Conservation (phyloP, 2,888 invertebrate species). For the Chloroclysta siterata region DNA sequence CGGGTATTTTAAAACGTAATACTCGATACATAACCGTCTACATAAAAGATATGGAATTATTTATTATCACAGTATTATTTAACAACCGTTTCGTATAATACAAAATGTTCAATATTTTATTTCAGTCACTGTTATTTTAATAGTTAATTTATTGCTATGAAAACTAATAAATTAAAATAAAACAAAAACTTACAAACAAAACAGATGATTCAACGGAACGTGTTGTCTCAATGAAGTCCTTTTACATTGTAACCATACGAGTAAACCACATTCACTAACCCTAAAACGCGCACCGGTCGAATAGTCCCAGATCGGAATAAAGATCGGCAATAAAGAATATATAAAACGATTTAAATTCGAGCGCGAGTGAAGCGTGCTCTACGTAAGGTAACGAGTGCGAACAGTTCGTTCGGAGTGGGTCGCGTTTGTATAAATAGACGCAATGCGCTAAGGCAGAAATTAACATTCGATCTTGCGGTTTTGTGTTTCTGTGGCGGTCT, state of each 20-base stretch:
- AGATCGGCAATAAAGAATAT: conserved; percentile 4
- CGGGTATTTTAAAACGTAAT: too few relatives aligned
- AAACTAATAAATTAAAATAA: background rate
- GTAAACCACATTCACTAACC: conserved; percentile 44
- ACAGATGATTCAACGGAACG: conserved; percentile 44
- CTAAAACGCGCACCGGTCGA: conserved; percentile 36
- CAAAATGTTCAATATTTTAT: background rate
- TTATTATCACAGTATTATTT: too few relatives aligned
- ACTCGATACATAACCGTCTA: too few relatives aligned
- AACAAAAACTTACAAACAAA: conserved; percentile 39
- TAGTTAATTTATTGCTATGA: too few relatives aligned
- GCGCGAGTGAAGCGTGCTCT: conserved; percentile 54
- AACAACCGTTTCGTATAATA: too few relatives aligned
- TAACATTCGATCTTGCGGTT: conserved; percentile 38
- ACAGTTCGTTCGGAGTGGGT: conserved; percentile 57
- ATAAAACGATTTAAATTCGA: conserved; percentile 23
- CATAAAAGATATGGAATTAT: too few relatives aligned
- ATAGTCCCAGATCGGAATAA: conserved; percentile 12
- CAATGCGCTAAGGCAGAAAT: conserved; percentile 30
- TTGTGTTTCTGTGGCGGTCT: conserved; percentile 22
- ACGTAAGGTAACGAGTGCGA: conserved; percentile 58
- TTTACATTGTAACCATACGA: conserved; percentile 50
- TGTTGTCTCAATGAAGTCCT: conserved; percentile 45
- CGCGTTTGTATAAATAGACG: conserved; percentile 72
- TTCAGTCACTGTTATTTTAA: background rate